A percentile compares a stretch with the other conserved stretches of the same genome.
These are phyloP conservation scores for Aplidium turbinatum DNA, from an alignment of 23 tunicate species.

Conservation along the genomic window DNA sequence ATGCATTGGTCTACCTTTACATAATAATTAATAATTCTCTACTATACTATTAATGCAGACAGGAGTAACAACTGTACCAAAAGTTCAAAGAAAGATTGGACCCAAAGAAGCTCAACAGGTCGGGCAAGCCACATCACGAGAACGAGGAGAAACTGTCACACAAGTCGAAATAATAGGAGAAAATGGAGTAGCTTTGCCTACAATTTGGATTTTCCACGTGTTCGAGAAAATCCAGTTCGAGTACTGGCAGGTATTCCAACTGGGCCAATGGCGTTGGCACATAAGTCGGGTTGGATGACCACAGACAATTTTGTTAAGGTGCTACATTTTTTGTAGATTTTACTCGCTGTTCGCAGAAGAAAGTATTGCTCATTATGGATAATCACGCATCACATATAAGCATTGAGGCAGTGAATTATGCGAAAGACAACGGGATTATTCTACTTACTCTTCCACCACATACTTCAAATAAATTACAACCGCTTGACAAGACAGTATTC, in stretches of 20 bases:
- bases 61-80: too few species aligned
- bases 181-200: too few species aligned
- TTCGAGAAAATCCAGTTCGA: too few species aligned
- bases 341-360: conserved; percentile 18
- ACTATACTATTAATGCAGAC: too few species aligned
- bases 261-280: conserved; percentile 30
- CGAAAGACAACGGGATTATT: conserved; percentile 6
- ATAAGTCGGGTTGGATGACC: conserved; percentile 26
- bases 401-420: conserved; percentile 6
- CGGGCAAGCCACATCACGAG: too few species aligned
- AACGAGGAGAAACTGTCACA: too few species aligned
- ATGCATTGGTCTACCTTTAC: too few species aligned
- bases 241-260: conserved; percentile 4
- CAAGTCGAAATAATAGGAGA: too few species aligned
- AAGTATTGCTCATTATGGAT: conserved; percentile 30
- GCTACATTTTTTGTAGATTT: conserved; percentile 10
- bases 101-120: too few species aligned
- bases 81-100: too few species aligned
- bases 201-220: too few species aligned
- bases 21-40: too few species aligned
- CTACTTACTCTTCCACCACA: background rate
- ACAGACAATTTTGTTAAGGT: conserved; percentile 23
- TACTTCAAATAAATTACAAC: background rate
- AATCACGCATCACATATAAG: conserved; percentile 31
- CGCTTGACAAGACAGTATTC: conserved; percentile 29